phyloP scores from a whole-genome alignment of 2,113 vertebrate species.

The Peromyscus leucopus region DNA sequence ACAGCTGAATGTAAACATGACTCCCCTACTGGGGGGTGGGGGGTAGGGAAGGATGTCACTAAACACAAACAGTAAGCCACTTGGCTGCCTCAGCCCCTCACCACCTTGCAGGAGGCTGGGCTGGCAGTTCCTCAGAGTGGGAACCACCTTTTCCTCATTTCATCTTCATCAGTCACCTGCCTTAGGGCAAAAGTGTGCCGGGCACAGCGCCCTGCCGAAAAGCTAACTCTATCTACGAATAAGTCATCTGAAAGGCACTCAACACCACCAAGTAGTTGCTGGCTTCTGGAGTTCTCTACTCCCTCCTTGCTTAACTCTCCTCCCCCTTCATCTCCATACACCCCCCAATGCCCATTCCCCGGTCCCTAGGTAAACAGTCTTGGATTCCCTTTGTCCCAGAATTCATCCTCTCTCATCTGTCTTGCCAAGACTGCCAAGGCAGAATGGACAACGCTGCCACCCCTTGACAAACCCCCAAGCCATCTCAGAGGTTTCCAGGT shows the following conservation, averaged over 20 bases:
- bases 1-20: background rate
- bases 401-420: background rate
- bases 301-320: background rate
- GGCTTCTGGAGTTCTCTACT: background rate
- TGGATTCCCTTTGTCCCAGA: background rate
- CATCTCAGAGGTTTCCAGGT: background rate
- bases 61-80: background rate
- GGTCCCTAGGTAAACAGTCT: background rate
- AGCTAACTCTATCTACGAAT: background rate
- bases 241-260: background rate
- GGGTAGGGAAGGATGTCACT: background rate
- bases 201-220: background rate
- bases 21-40: background rate
- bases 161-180: background rate
- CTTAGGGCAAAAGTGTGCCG: constrained; percentile 26
- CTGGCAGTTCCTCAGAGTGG: background rate
- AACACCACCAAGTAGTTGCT: background rate
- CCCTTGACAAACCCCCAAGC: background rate
- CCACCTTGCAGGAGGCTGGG: background rate
- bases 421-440: background rate
- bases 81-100: constrained; percentile 10
- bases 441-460: background rate
- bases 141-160: background rate
- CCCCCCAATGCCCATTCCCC: background rate
- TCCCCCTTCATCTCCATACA: background rate